phyloP scores from a whole-genome alignment of 2,113 vertebrate genomes.

The Vireo altiloquus region DNA sequence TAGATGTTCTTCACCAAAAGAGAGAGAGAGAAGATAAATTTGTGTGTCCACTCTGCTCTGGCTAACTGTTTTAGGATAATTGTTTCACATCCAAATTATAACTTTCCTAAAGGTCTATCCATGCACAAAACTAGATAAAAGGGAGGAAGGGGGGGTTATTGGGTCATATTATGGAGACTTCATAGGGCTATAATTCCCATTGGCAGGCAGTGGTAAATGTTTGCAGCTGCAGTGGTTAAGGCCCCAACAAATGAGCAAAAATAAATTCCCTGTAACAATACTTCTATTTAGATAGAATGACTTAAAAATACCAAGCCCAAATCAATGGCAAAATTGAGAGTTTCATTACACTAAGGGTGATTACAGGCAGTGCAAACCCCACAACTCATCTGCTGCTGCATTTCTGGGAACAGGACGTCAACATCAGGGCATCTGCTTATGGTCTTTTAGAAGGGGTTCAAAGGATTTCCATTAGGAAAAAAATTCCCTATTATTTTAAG shows the following conservation, averaged over 20 bases:
- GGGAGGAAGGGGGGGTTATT: slow-evolving; percentile 62
- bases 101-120: slow-evolving; percentile 71
- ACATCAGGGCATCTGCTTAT: neutral
- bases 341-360: neutral
- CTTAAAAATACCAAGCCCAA: neutral
- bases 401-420: neutral
- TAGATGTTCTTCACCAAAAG: slow-evolving; percentile 85
- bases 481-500: neutral
- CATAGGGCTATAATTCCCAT: slow-evolving; percentile 57
- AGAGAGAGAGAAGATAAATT: slow-evolving; percentile 79
- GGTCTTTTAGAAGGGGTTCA: neutral
- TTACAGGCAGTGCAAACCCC: neutral
- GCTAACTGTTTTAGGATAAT: slow-evolving; percentile 81
- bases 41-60: slow-evolving; percentile 73
- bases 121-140: slow-evolving; percentile 57
- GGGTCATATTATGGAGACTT: slow-evolving; percentile 56
- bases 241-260: neutral
- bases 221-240: slow-evolving; percentile 15
- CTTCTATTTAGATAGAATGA: neutral
- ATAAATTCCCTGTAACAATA: slow-evolving; percentile 5
- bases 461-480: neutral
- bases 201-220: slow-evolving; percentile 30
- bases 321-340: neutral
- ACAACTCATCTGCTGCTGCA: neutral
- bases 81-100: slow-evolving; percentile 77